phyloP scores from a whole-genome alignment of 2,888 invertebrate species.

The Nasonia oneida region DNA sequence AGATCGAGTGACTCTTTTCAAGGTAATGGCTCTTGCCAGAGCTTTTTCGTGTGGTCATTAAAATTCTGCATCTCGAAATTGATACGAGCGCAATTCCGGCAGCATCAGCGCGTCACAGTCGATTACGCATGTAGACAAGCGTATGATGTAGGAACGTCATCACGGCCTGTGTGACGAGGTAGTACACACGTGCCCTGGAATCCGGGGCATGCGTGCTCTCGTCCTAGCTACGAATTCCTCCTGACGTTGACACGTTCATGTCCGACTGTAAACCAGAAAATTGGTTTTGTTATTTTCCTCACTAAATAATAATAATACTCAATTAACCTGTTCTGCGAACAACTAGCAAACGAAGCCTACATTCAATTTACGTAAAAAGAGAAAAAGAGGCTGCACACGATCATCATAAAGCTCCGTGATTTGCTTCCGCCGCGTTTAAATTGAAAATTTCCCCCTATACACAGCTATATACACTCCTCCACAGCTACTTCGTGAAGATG shows the following conservation, averaged over 20 bases:
- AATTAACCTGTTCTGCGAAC: not conserved
- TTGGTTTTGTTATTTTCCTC: not conserved
- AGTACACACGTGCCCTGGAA: not conserved
- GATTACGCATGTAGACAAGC: not conserved
- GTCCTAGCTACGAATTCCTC: not conserved
- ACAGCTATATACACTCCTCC: not conserved
- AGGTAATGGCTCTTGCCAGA: too few species aligned
- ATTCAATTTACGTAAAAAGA: not conserved
- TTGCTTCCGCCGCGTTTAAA: conserved; percentile 18
- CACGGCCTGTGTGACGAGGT: not conserved
- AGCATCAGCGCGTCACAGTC: not conserved
- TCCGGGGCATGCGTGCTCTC: not conserved
- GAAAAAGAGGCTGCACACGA: not conserved
- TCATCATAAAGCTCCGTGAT: not conserved
- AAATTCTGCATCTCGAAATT: too few species aligned
- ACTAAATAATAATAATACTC: not conserved
- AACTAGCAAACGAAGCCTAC: not conserved
- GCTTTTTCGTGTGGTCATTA: too few species aligned
- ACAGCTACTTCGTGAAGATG: not conserved
- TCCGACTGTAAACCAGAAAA: not conserved
- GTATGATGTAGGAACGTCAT: not conserved
- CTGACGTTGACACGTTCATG: not conserved
- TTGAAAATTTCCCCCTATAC: conserved; percentile 12
- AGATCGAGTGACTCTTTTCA: not conserved
- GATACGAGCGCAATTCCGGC: not conserved